phyloP scores from a whole-genome alignment of 2,797 vertebrate species.

The Etheostoma perlongum region DNA sequence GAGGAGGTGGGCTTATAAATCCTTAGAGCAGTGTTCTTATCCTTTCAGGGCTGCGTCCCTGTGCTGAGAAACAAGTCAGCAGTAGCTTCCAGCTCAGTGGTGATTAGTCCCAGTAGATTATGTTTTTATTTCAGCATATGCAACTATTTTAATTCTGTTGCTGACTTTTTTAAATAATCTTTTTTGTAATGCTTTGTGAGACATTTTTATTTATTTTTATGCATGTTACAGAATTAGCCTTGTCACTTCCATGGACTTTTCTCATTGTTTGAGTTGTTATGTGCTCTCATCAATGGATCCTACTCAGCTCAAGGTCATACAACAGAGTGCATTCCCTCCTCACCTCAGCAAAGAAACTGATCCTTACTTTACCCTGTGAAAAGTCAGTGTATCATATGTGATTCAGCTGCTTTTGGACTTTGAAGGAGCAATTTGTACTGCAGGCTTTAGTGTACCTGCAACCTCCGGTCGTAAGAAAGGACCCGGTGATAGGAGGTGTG shows the following conservation, averaged over 20 bases:
- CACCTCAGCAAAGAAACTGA: conserved; percentile 44
- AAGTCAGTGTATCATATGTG: conserved; percentile 28
- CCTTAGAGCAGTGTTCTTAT: conserved; percentile 50
- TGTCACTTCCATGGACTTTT: conserved; percentile 53
- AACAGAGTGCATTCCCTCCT: conserved; percentile 45
- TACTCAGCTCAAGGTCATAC: conserved; percentile 57
- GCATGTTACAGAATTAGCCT: conserved; percentile 47
- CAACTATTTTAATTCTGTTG: conserved; percentile 29
- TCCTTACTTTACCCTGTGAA: conserved; percentile 44
- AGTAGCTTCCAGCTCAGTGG: conserved; percentile 36
- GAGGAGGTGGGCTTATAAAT: conserved; percentile 71
- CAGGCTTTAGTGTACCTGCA: conserved; percentile 41
- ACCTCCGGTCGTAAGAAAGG: conserved; percentile 50
- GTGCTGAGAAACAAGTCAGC: conserved; percentile 45
- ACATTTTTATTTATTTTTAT: conserved; percentile 51
- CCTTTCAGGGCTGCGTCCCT: conserved; percentile 45
- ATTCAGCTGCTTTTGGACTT: conserved; percentile 34
- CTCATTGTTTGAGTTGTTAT: conserved; percentile 60
- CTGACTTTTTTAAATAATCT: conserved; percentile 15
- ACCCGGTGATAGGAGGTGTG: conserved; percentile 61
- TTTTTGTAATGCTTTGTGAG: conserved; percentile 37
- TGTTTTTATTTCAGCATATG: conserved; percentile 53
- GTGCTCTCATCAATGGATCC: conserved; percentile 62
- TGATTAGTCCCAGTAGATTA: conserved; percentile 47
- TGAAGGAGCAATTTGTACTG: conserved; percentile 36